These are phyloP conservation scores for Oncorhynchus nerka DNA, from an alignment of 2,113 vertebrate genomes.

Conservation along the genomic window DNA sequence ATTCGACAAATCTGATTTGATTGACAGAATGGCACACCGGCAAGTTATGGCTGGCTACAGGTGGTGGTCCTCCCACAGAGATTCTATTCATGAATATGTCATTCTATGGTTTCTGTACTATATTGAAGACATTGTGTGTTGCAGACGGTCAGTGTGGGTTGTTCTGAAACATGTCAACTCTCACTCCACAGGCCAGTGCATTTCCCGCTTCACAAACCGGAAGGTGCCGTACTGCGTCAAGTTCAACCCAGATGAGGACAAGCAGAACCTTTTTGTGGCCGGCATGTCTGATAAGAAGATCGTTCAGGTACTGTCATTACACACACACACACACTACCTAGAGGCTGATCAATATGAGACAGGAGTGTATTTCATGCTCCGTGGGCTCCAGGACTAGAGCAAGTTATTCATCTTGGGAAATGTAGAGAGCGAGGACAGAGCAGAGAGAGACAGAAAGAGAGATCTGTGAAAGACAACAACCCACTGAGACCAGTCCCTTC, in stretches of 20 bases:
- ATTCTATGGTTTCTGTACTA: neutral
- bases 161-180: slow-evolving; percentile 37
- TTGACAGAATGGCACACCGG: neutral
- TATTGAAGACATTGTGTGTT: neutral
- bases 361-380: slow-evolving; percentile 27
- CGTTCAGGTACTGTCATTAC: slow-evolving; percentile 82
- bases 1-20: neutral
- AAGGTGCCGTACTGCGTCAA: slow-evolving; percentile 99
- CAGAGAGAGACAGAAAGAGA: slow-evolving; percentile 8
- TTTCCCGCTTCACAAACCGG: slow-evolving; percentile 93
- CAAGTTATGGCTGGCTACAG: neutral
- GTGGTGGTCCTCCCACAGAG: neutral
- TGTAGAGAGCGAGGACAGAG: slow-evolving; percentile 1
- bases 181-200: slow-evolving; percentile 75
- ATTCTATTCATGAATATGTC: neutral
- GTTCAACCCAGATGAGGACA: slow-evolving; percentile 98
- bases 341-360: neutral
- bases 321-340: neutral
- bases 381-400: slow-evolving; percentile 31
- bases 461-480: neutral
- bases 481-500: neutral
- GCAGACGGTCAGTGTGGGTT: slow-evolving; percentile 19
- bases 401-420: slow-evolving; percentile 46
- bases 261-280: slow-evolving; percentile 95
- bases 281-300: slow-evolving; percentile 99